Percentiles rank a stretch among this genome's conserved stretches.
Evolutionary conservation across 2,888 invertebrate genomes (phyloP).

Genomic region (Allacma fusca): DNA sequence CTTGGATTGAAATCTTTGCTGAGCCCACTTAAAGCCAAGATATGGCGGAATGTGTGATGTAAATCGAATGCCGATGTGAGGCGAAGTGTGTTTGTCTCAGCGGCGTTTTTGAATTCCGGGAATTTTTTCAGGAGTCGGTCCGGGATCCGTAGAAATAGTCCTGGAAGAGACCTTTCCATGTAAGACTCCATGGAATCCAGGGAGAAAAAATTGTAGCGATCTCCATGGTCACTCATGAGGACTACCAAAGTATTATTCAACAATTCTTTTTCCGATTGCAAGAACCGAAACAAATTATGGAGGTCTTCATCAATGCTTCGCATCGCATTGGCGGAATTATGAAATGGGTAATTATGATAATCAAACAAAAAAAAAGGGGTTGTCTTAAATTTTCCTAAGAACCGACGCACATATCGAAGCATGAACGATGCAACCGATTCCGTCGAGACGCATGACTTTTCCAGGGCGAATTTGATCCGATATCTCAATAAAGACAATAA

Average conservation of each 20-base stretch:
- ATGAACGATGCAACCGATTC: constrained; percentile 68
- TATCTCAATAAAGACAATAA: too few relatives aligned
- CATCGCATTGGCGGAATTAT: constrained; percentile 74
- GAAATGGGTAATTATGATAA: constrained; percentile 81
- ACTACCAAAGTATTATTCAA: constrained; percentile 74
- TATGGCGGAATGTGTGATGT: constrained; percentile 69
- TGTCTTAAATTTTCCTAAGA: constrained; percentile 71
- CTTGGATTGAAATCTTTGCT: background rate
- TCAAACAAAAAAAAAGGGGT: constrained; percentile 77
- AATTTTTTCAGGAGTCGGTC: constrained; percentile 69
- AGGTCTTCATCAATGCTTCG: constrained; percentile 74
- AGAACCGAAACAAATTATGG: constrained; percentile 68
- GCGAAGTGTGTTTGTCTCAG: constrained; percentile 65
- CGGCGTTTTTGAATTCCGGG: constrained; percentile 66
- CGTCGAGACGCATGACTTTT: constrained; percentile 16
- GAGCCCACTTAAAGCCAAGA: constrained; percentile 10
- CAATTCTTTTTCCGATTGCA: constrained; percentile 69
- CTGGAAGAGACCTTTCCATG: constrained; percentile 76
- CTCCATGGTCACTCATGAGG: constrained; percentile 79
- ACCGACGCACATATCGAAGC: constrained; percentile 74
- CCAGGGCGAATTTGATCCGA: too few relatives aligned
- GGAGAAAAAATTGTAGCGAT: constrained; percentile 76
- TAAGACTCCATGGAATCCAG: constrained; percentile 75
- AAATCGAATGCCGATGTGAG: constrained; percentile 80
- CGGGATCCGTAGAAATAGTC: constrained; percentile 75